Conservation (phyloP, 2,113 vertebrate species). For the Myrmophylax atrothorax region DNA sequence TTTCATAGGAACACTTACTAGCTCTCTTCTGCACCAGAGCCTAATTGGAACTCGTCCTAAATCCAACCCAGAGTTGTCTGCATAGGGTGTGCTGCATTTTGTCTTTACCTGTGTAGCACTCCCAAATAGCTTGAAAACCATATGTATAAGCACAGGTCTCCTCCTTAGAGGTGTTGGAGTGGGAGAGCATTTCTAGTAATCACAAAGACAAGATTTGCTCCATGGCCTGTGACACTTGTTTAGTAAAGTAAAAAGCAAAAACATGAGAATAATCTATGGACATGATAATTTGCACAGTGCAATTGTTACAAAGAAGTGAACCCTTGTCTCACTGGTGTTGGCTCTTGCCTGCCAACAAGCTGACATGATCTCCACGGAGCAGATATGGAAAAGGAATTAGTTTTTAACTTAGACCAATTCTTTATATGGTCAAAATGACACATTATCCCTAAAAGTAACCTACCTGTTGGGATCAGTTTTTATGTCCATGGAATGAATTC, state of each 20-base stretch:
- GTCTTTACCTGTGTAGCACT: background rate
- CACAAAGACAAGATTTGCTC: background rate
- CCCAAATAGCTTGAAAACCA: background rate
- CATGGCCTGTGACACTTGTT: background rate
- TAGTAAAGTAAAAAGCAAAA: background rate
- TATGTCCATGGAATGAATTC: background rate
- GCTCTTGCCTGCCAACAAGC: background rate
- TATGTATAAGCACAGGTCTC: background rate
- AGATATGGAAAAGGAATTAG: background rate
- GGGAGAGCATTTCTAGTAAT: background rate
- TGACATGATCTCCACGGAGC: background rate
- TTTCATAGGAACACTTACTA: background rate
- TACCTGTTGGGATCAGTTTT: accelerated
- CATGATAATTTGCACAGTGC: accelerated
- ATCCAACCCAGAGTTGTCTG: background rate
- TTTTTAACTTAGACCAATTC: background rate
- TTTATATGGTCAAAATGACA: background rate
- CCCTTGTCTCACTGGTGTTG: background rate
- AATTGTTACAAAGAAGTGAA: background rate
- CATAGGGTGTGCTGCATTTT: background rate
- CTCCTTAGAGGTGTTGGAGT: background rate
- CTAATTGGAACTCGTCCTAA: background rate
- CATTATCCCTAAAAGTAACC: background rate
- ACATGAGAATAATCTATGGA: background rate
- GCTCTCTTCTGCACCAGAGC: background rate